phyloP scores from a whole-genome alignment of 2,797 vertebrate genomes.

The Botia kubotai region DNA sequence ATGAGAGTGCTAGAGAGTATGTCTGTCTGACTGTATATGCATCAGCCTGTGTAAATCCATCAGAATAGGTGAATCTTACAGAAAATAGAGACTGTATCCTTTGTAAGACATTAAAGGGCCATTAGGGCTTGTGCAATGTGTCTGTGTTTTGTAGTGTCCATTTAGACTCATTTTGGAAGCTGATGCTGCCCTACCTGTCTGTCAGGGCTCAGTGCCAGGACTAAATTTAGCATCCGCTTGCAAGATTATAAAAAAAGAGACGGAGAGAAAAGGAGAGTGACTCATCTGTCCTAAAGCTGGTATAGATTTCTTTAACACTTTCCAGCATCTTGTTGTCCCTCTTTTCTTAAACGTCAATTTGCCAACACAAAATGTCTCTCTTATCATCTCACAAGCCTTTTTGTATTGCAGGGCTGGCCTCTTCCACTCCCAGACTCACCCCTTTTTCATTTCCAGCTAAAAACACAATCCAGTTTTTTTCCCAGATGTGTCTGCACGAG shows the following conservation, averaged over 20 bases:
- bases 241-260: slow-evolving; percentile 72
- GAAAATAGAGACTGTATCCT: too few relatives aligned
- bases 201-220: slow-evolving; percentile 73
- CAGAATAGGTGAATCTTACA: not conserved
- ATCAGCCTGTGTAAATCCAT: not conserved
- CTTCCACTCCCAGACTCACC: slow-evolving; percentile 47
- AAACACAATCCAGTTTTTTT: slow-evolving; percentile 78
- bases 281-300: slow-evolving; percentile 51
- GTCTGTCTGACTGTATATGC: slow-evolving; percentile 24
- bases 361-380: slow-evolving; percentile 45
- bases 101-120: not conserved
- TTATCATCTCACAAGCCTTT: slow-evolving; percentile 40
- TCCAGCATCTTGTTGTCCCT: slow-evolving; percentile 34
- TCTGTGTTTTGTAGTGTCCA: not conserved
- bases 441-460: slow-evolving; percentile 69
- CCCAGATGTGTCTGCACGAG: slow-evolving; percentile 65
- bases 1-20: slow-evolving; percentile 31
- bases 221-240: slow-evolving; percentile 78
- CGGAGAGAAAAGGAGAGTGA: slow-evolving; percentile 54
- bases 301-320: slow-evolving; percentile 34
- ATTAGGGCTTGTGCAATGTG: not conserved
- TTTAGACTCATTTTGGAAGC: slow-evolving; percentile 60
- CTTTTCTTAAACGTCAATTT: slow-evolving; percentile 33
- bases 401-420: slow-evolving; percentile 47
- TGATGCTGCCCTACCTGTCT: slow-evolving; percentile 75